phyloP scores from a whole-genome alignment of 2,797 vertebrate species.

The Ctenopoma multispine region DNA sequence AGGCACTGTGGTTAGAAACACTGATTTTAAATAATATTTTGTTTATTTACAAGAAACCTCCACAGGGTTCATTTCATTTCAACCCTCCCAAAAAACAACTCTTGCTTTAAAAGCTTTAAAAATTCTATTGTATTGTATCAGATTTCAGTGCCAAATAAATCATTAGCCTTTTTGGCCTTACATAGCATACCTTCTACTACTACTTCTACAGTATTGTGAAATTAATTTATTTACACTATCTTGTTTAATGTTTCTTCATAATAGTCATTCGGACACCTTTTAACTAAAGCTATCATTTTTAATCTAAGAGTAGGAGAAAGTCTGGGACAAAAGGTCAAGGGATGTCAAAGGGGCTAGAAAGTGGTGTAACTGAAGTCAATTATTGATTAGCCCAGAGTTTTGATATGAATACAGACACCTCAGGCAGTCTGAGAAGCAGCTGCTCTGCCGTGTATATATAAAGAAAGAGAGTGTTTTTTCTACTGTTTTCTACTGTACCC shows the following conservation, averaged over 20 bases:
- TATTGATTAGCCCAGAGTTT: slow-evolving; percentile 58
- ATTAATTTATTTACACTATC: background rate
- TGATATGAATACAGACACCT: slow-evolving; percentile 40
- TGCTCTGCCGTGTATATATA: slow-evolving; percentile 14
- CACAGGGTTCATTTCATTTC: background rate
- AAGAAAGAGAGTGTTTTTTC: background rate
- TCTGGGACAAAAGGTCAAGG: slow-evolving; percentile 71
- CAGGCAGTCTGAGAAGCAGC: slow-evolving; percentile 15
- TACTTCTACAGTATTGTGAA: background rate
- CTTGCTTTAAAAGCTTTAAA: background rate
- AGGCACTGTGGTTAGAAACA: background rate
- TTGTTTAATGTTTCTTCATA: background rate
- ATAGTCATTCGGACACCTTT: background rate
- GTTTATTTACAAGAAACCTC: background rate
- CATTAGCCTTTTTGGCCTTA: background rate
- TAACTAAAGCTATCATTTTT: slow-evolving; percentile 6
- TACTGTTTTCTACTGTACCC: background rate
- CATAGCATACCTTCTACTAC: background rate
- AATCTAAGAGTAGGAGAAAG: slow-evolving; percentile 77
- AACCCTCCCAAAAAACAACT: background rate
- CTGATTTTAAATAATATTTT: background rate
- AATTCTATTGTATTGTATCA: background rate
- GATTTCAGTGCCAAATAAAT: background rate
- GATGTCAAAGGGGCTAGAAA: slow-evolving; percentile 62
- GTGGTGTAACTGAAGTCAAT: slow-evolving; percentile 62